Evolutionary conservation across 2,797 vertebrate species (phyloP).

Genomic region (Limosa lapponica): DNA sequence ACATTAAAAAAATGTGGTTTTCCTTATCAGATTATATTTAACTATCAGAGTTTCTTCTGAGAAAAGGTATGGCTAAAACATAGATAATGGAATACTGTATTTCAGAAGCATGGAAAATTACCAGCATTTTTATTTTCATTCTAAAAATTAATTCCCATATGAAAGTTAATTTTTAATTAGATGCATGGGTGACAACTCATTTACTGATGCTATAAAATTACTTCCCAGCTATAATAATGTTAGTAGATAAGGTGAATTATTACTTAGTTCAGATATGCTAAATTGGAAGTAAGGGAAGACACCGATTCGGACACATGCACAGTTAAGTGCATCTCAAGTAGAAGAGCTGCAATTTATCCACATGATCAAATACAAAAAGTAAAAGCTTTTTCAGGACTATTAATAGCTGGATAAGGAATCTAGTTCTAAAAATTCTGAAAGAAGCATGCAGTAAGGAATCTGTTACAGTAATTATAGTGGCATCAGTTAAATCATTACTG

Average conservation of each 20-base stretch:
- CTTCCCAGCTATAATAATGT: conserved; percentile 18
- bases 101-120: not conserved
- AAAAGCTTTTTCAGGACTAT: not conserved
- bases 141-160: not conserved
- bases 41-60: not conserved
- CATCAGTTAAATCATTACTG: conserved; percentile 24
- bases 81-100: not conserved
- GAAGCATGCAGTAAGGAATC: not conserved
- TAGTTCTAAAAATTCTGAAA: conserved; percentile 1
- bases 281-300: not conserved
- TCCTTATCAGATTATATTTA: not conserved
- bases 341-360: conserved; percentile 1
- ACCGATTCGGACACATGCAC: not conserved
- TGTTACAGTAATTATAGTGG: conserved; percentile 14
- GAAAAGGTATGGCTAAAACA: not conserved
- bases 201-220: conserved; percentile 14
- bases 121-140: conserved; percentile 15
- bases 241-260: not conserved
- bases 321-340: not conserved
- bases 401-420: not conserved
- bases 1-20: not conserved
- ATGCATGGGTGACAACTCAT: not conserved
- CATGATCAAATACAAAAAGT: not conserved
- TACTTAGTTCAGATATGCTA: conserved; percentile 39
- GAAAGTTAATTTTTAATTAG: conserved; percentile 35